These are phyloP conservation scores for Euglossa dilemma DNA, from an alignment of 1,140 invertebrate species.

Conservation along the genomic window DNA sequence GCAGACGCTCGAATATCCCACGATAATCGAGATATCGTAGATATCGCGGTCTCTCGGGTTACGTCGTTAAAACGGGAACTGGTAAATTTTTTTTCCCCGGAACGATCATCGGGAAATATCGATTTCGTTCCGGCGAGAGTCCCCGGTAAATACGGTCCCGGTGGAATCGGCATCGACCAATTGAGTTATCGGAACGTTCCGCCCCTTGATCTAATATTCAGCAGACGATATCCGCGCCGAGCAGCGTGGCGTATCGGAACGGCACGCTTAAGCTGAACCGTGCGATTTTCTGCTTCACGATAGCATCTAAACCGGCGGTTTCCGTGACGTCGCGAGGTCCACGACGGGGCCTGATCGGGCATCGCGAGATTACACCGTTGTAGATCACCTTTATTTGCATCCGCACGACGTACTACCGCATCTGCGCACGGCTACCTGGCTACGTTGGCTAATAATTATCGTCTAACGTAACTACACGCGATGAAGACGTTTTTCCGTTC, in stretches of 20 bases:
- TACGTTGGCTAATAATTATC: slow-evolving; percentile 67
- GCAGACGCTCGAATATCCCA: too few relatives aligned
- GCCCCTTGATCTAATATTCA: slow-evolving; percentile 17
- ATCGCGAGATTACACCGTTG: slow-evolving; percentile 66
- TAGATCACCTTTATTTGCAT: slow-evolving; percentile 73
- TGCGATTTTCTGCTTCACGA: slow-evolving; percentile 59
- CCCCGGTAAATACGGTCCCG: background rate
- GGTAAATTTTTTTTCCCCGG: too few relatives aligned
- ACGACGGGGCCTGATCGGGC: slow-evolving; percentile 32
- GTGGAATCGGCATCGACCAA: background rate
- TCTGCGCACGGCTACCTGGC: slow-evolving; percentile 59
- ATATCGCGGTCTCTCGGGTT: too few relatives aligned
- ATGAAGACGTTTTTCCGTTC: slow-evolving; percentile 61
- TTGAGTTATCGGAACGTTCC: background rate
- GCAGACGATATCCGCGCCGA: background rate
- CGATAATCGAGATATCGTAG: too few relatives aligned
- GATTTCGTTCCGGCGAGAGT: too few relatives aligned
- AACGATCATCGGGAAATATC: too few relatives aligned
- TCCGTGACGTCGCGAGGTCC: slow-evolving; percentile 47
- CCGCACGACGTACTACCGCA: slow-evolving; percentile 66
- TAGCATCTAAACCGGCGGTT: slow-evolving; percentile 57
- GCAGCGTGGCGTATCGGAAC: slow-evolving; percentile 23
- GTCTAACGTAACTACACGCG: slow-evolving; percentile 43
- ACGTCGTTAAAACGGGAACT: too few relatives aligned
- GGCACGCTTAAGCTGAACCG: slow-evolving; percentile 12